Percentiles rank a stretch among this genome's conserved stretches.
These are phyloP conservation scores for Lophura nycthemera DNA, from an alignment of 2,113 vertebrate species.

Conservation along the genomic window DNA sequence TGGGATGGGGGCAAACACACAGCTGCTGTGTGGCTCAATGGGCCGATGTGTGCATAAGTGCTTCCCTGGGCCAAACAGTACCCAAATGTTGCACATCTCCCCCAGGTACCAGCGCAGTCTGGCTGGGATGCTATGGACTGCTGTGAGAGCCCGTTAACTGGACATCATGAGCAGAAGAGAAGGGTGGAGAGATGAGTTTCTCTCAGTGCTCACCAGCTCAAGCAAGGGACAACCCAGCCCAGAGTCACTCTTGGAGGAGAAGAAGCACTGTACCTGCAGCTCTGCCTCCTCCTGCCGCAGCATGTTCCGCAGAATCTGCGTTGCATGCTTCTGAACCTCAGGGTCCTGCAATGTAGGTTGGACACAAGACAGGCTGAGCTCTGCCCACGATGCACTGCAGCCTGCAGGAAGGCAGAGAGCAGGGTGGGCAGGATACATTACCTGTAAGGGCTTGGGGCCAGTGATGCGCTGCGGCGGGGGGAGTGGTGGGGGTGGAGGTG, in stretches of 20 bases:
- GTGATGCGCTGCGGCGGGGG: conserved; percentile 87
- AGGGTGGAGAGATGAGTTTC: neutral
- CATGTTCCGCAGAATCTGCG: conserved; percentile 93
- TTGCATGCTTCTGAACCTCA: conserved; percentile 90
- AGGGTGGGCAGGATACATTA: neutral
- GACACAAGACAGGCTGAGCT: neutral
- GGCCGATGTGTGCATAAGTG: neutral
- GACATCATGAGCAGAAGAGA: neutral
- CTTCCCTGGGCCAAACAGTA: neutral
- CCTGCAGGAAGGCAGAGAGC: neutral
- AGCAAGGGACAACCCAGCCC: neutral
- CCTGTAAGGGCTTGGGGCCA: conserved; percentile 89
- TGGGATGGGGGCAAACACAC: neutral
- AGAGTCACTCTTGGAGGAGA: neutral
- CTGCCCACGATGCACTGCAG: neutral
- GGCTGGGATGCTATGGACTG: neutral
- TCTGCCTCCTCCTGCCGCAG: conserved; percentile 92
- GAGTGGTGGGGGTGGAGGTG: conserved; percentile 76
- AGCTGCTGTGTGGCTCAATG: neutral
- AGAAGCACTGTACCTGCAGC: conserved; percentile 80
- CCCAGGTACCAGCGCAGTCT: neutral
- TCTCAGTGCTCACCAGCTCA: neutral
- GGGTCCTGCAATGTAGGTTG: conserved; percentile 79
- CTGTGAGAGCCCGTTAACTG: neutral
- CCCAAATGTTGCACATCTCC: neutral